Conservation (phyloP, 2,888 invertebrate genomes). For the Plemyria rubiginata region DNA sequence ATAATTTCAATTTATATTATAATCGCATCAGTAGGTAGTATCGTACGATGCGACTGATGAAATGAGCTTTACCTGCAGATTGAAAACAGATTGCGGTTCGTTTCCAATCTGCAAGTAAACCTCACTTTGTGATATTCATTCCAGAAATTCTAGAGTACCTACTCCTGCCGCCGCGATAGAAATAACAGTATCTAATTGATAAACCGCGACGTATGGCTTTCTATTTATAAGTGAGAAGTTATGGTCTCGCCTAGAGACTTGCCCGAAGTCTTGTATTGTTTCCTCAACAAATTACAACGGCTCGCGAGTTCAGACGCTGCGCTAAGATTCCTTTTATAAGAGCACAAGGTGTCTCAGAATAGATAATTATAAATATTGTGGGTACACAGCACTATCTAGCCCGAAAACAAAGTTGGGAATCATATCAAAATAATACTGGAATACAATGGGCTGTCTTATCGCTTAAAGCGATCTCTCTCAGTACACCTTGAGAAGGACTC, state of each 20-base stretch:
- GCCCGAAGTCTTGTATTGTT: conserved; percentile 46
- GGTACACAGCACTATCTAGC: no score
- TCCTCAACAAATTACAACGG: conserved; percentile 53
- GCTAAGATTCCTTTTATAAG: conserved; percentile 53
- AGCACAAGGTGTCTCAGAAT: conserved; percentile 17
- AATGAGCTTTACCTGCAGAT: no score
- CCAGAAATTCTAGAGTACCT: conserved; percentile 15
- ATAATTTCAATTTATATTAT: no score
- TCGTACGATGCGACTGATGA: no score
- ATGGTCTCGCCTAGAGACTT: conserved; percentile 42
- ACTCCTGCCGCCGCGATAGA: conserved; percentile 48
- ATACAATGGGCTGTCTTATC: no score
- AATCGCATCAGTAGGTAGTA: no score
- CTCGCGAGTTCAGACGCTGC: conserved; percentile 14
- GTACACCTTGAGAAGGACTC: no score
- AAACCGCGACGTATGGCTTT: conserved; percentile 48
- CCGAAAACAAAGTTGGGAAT: no score
- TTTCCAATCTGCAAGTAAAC: background rate
- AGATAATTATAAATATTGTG: no score
- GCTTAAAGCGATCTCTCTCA: no score
- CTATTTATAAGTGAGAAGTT: conserved; percentile 54
- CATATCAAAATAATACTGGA: no score
- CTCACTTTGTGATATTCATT: conserved; percentile 1
- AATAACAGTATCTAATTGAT: conserved; percentile 48
- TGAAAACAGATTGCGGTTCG: no score